Base-by-base conservation (phyloP, 2,888 invertebrate genomes). In the Phortica okadai region DNA sequence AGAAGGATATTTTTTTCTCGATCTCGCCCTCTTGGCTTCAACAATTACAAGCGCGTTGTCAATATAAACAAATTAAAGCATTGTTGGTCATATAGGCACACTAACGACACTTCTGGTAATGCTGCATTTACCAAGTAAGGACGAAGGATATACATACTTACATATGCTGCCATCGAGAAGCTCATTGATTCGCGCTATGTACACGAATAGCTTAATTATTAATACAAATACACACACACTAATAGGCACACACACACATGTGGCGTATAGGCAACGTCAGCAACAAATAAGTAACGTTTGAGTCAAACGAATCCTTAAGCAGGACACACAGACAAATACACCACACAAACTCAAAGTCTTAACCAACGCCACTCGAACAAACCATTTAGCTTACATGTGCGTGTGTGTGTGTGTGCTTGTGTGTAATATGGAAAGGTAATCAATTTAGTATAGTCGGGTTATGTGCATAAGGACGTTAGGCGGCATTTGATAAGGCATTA, bases 151-250 rank as follows among this genome's bases (percentile, higher is more conserved):
- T 14, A 78, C 81, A 70, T 14, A 78, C 81, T 80, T 76, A 78
- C 73, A 74, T 78, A 67, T 21, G 16, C 16, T 25, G 25, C 50
- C 50, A 3, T 11, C 70, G 14, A 45, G 45, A 69, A 69, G 16
- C 50, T 69, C 69, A 74, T 72, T 72, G 74, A 77, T 72, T 74
- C 16, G n/a, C 41, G 16, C 33, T 41, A 74, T 69, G 41, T 16
- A 16, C 41, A 58, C 54, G 77, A 75, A 80, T 77, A 72, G 77
- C 76, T 77, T 80, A 80, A 78, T 81, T 79, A 81, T 78, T 80
- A 75, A 77, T 50, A 50, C 67, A 76, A 69, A 64, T 62, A 50
- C 16, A 44, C 72, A 59, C 56, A 69, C 16, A 56, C 41, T 14
- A 73, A 42, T 50, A 45, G 69, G 42, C 67, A 64, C 33, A 42